phyloP scores from a whole-genome alignment of 2,113 vertebrate species.

The Rhabdornis inornatus region DNA sequence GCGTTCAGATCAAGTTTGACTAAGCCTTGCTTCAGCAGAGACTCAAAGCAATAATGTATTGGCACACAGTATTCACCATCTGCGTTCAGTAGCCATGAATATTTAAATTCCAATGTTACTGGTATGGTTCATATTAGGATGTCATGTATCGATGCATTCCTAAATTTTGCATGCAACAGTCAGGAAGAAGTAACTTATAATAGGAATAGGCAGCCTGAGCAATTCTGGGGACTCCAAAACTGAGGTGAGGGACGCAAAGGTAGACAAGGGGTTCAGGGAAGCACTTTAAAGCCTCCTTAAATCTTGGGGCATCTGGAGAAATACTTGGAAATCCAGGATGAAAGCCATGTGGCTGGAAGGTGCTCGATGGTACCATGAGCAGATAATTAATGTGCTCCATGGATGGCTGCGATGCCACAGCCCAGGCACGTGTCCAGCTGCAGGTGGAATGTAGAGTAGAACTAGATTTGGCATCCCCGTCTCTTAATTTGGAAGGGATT shows the following conservation, averaged over 20 bases:
- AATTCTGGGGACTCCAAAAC: background rate
- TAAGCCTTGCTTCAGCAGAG: conserved; percentile 47
- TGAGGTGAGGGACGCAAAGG: background rate
- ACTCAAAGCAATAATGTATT: conserved; percentile 70
- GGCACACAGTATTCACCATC: conserved; percentile 56
- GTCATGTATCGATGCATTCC: conserved; percentile 61
- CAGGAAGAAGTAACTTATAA: background rate
- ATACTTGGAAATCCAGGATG: background rate
- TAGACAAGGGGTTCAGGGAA: background rate
- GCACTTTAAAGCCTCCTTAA: background rate
- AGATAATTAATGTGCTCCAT: background rate
- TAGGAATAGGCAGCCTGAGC: background rate
- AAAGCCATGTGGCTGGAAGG: background rate
- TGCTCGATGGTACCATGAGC: background rate
- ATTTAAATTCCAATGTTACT: conserved; percentile 54
- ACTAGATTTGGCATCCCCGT: background rate
- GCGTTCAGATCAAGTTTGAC: conserved; percentile 68
- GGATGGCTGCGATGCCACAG: background rate
- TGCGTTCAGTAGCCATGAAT: conserved; percentile 67
- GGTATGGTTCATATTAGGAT: conserved; percentile 54
- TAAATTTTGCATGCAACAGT: conserved; percentile 44
- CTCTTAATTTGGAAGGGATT: conserved; percentile 1
- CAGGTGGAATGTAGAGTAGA: conserved; percentile 24
- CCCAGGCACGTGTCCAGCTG: conserved; percentile 16
- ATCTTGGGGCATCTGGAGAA: background rate